Base-by-base conservation (phyloP, 2,888 invertebrate species). In the Hymenopus coronatus region DNA sequence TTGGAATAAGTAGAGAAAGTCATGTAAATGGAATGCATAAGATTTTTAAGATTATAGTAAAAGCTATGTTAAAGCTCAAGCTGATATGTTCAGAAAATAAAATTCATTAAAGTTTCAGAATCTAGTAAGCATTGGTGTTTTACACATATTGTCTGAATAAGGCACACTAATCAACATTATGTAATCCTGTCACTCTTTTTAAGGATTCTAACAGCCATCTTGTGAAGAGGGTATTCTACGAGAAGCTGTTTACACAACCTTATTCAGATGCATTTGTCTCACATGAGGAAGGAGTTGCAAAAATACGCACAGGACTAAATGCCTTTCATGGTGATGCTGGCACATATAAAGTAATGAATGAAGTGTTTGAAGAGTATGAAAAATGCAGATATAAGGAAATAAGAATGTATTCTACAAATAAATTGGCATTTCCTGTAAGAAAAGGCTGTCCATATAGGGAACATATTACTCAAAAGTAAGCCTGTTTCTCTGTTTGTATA, bases 241-340 rank as follows among this genome's bases (percentile, higher is more conserved):
- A 85, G 40, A 82, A 82, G 9, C 27, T 85, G 28, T 85, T 46
- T 20, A 81, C 81, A 20, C 33, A 85, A n/a, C 82, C 88, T n/a
- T 82, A n/a, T 33, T 8, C 25, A 83, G 83, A 88, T 15, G 88
- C 82, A n/a, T 85, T 85, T 81, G n/a, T 82, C 15, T 40, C 84
- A 40, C 81, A 88, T 4, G 28, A 30, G 33, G 28, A 30, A 15
- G 88, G 88, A 25, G 27, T 88, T 54, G 85, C 85, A 27, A 28
- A 46, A n/a, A 85, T 88, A 46, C 81, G 88, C 27, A 84, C 7
- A 82, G 85, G 85, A 20, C 20, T 85, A 25, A 33, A 33, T 85
- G 88, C 88, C 20, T 88, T 82, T 46, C 88, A 88, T 81, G 88
- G 84, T 20, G 84, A 84, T 81, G 15, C 82, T 20, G 85, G 88